Percentiles rank a stretch among this genome's conserved stretches.
Evolutionary conservation across 2,113 vertebrate genomes (phyloP).

Genomic region (Stictonetta naevosa): DNA sequence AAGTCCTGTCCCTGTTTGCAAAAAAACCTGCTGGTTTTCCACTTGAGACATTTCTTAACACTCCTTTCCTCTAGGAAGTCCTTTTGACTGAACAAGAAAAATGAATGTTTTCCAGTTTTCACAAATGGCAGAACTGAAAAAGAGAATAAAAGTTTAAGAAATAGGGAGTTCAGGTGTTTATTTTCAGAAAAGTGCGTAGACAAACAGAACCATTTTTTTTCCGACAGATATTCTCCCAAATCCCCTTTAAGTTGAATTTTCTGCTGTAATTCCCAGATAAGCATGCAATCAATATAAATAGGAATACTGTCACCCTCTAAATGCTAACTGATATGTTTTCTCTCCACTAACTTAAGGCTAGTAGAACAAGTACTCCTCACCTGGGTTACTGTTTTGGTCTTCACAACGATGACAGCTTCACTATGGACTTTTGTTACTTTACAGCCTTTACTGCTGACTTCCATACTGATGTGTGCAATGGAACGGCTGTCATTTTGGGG

Average conservation of each 20-base stretch:
- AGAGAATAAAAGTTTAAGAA: neutral
- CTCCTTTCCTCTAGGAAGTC: neutral
- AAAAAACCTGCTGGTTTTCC: neutral
- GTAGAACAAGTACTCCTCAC: neutral
- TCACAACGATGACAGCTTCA: neutral
- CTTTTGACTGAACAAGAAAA: neutral
- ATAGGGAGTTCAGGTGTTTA: neutral
- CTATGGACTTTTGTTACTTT: neutral
- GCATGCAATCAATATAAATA: neutral
- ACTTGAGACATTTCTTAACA: neutral
- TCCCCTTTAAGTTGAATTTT: neutral
- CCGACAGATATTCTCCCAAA: neutral
- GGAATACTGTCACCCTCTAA: neutral
- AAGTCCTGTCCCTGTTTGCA: neutral
- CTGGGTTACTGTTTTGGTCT: neutral
- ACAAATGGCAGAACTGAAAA: neutral
- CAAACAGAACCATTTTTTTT: neutral
- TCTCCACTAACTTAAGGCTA: neutral
- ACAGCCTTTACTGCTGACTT: neutral
- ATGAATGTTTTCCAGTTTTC: neutral
- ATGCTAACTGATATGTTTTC: neutral
- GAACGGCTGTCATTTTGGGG: neutral
- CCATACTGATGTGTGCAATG: neutral
- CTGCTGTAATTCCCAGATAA: neutral
- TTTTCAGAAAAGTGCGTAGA: neutral